Evolutionary conservation across 2,888 invertebrate genomes (phyloP).

Genomic region (Clostera curtula): DNA sequence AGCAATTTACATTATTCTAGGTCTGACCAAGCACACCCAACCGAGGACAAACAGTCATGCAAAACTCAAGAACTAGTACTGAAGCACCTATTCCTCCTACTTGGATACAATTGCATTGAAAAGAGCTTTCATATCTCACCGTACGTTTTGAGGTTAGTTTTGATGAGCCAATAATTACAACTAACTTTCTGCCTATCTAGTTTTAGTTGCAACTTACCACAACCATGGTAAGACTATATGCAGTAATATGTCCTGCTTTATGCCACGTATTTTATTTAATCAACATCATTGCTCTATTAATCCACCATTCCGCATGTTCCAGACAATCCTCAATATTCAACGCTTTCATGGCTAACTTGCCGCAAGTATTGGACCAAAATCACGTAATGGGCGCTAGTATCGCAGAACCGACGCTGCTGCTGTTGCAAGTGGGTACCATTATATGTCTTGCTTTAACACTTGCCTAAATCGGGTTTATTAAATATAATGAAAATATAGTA

Average conservation of each 20-base stretch:
- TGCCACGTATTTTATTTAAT: too few species aligned
- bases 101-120: conserved; percentile 95
- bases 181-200: too few species aligned
- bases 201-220: too few species aligned
- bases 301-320: too few species aligned
- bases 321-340: conserved; percentile 96
- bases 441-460: too few species aligned
- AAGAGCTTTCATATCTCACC: conserved; percentile 94
- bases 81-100: conserved; percentile 90
- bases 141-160: conserved; percentile 81
- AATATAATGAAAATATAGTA: too few species aligned
- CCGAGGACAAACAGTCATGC: conserved; percentile 87
- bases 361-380: conserved; percentile 96
- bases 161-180: neutral
- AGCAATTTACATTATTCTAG: conserved; percentile 61
- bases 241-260: too few species aligned
- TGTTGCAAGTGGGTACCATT: conserved; percentile 45
- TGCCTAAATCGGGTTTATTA: too few species aligned
- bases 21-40: conserved; percentile 82
- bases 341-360: conserved; percentile 94
- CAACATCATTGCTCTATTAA: too few species aligned
- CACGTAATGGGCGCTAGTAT: conserved; percentile 93
- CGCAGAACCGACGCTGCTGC: conserved; percentile 84
- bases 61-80: conserved; percentile 91
- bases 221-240: too few species aligned